Evolutionary conservation across 1,140 invertebrate genomes (phyloP), one percentile per base, ranked within the genome.

Genomic region (Ditylenchus dipsaci): DNA sequence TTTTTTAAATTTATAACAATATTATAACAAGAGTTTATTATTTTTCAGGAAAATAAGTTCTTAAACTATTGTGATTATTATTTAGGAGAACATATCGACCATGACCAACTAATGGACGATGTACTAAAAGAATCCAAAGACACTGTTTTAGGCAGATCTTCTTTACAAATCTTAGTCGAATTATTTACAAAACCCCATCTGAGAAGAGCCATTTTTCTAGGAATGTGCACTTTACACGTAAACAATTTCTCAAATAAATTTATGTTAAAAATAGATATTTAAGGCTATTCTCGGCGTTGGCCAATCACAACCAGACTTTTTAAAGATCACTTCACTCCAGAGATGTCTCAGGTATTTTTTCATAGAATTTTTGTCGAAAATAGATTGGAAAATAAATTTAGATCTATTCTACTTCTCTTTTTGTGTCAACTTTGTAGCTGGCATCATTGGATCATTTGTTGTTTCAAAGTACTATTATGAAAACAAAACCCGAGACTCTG

Each of bases 121-220:
- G n/a, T n/a, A n/a, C n/a, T n/a, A n/a, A n/a, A n/a, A n/a, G n/a
- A n/a, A n/a, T n/a, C n/a, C n/a, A n/a, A n/a, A n/a, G n/a, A n/a
- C n/a, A n/a, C n/a, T n/a, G n/a, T n/a, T n/a, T n/a, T n/a, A n/a
- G n/a, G n/a, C n/a, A n/a, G n/a, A n/a, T n/a, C n/a, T n/a, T n/a
- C n/a, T n/a, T n/a, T n/a, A n/a, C n/a, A n/a, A n/a, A n/a, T n/a
- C n/a, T n/a, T n/a, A n/a, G n/a, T n/a, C n/a, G n/a, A n/a, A n/a
- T n/a, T n/a, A n/a, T n/a, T n/a, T n/a, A n/a, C n/a, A n/a, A n/a
- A 58, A 57, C 27, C 63, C 23, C 63, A 75, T 58, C 53, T 78
- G 19, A n/a, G 77, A 21, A 75, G 65, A 43, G 75, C 76, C 17
- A 58, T 64, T 15, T 0, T 71, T 17, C 42, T 77, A 38, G 77